phyloP scores from a whole-genome alignment of 1,140 invertebrate species.

The Cephus cinctus region DNA sequence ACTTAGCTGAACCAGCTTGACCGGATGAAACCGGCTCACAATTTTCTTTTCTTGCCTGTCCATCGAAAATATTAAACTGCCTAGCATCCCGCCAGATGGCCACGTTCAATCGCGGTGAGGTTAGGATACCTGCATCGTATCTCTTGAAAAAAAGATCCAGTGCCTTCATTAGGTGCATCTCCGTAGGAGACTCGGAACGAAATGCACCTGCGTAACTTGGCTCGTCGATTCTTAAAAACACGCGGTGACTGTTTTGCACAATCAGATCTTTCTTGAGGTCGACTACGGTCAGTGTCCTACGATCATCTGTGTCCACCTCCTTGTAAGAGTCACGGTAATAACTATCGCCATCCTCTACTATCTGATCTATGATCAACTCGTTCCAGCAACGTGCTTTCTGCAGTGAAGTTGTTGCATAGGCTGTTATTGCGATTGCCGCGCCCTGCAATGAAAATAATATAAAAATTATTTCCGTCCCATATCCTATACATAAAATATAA shows the following conservation, averaged over 20 bases:
- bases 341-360: conserved; percentile 45
- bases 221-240: conserved; percentile 36
- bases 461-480: neutral
- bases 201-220: conserved; percentile 41
- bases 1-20: conserved; percentile 30
- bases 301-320: conserved; percentile 29
- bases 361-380: conserved; percentile 42
- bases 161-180: conserved; percentile 38
- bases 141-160: conserved; percentile 41
- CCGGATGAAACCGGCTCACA: conserved; percentile 19
- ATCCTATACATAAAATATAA: neutral
- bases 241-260: conserved; percentile 32
- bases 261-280: conserved; percentile 31
- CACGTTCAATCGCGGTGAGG: conserved; percentile 38
- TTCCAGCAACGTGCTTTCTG: conserved; percentile 42
- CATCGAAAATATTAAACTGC: conserved; percentile 44
- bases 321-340: conserved; percentile 45
- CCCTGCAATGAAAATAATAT: conserved; percentile 17
- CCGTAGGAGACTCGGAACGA: conserved; percentile 34
- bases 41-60: conserved; percentile 35
- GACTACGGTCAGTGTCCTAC: conserved; percentile 26
- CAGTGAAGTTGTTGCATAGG: conserved; percentile 41
- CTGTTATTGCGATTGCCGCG: conserved; percentile 43
- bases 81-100: conserved; percentile 41
- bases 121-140: conserved; percentile 33